Evolutionary conservation across 2,888 invertebrate species (phyloP).

Genomic region (Liopterus haemorrhoidalis): DNA sequence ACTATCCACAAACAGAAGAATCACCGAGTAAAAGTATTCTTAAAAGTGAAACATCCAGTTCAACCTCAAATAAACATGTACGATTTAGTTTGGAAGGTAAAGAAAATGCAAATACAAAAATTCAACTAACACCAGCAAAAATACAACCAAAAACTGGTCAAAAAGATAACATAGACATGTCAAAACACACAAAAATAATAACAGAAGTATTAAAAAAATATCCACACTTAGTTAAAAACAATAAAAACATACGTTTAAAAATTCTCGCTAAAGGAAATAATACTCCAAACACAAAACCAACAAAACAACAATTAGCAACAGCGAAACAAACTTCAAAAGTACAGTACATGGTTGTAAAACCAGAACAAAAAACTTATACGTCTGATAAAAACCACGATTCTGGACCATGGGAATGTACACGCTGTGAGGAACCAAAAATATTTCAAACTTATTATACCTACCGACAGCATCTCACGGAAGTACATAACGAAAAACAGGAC

Average conservation of each 20-base stretch:
- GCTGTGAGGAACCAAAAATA: slow-evolving; percentile 58
- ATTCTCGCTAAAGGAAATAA: slow-evolving; percentile 59
- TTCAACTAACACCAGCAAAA: slow-evolving; percentile 38
- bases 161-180: slow-evolving; percentile 37
- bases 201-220: slow-evolving; percentile 83
- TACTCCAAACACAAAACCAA: slow-evolving; percentile 13
- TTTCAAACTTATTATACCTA: slow-evolving; percentile 70
- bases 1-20: slow-evolving; percentile 39
- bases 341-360: slow-evolving; percentile 19
- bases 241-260: slow-evolving; percentile 80
- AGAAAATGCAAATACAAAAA: slow-evolving; percentile 48
- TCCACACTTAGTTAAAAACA: slow-evolving; percentile 79
- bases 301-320: slow-evolving; percentile 13
- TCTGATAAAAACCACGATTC: slow-evolving; percentile 47
- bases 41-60: slow-evolving; percentile 37
- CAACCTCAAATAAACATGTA: slow-evolving; percentile 45
- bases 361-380: slow-evolving; percentile 15
- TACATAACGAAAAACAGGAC: slow-evolving; percentile 73
- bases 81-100: slow-evolving; percentile 59
- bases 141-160: slow-evolving; percentile 29
- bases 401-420: slow-evolving; percentile 78
- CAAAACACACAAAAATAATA: slow-evolving; percentile 79
- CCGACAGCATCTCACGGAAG: slow-evolving; percentile 73
- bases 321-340: slow-evolving; percentile 19
- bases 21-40: slow-evolving; percentile 37